A percentile compares a stretch with the other conserved stretches of the same genome.
These are phyloP conservation scores for Gymnocephalus cernua DNA, from an alignment of 2,113 vertebrate species.

Conservation along the genomic window DNA sequence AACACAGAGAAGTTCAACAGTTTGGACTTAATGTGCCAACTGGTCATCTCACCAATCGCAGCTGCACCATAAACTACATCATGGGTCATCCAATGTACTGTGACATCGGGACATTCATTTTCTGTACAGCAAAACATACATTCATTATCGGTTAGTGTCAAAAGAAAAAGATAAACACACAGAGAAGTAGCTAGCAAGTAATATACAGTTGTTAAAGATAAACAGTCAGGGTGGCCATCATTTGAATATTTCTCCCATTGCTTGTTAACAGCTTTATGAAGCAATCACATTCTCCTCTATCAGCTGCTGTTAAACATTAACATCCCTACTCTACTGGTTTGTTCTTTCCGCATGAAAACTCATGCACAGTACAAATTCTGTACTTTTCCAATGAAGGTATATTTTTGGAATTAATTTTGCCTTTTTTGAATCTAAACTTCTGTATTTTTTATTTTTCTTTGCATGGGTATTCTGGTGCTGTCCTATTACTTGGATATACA, in stretches of 20 bases:
- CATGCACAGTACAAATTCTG: constrained; percentile 42
- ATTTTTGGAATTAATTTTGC: constrained; percentile 50
- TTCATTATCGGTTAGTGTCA: constrained; percentile 87
- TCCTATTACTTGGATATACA: constrained; percentile 55
- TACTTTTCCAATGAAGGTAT: constrained; percentile 50
- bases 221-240: constrained; percentile 78
- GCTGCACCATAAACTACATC: constrained; percentile 48
- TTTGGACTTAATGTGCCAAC: constrained; percentile 60
- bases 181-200: constrained; percentile 78
- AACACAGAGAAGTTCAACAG: constrained; percentile 24
- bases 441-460: background rate
- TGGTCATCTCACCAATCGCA: constrained; percentile 55
- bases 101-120: constrained; percentile 81
- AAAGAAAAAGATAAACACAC: constrained; percentile 70
- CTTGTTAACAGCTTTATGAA: constrained; percentile 61
- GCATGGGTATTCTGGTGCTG: constrained; percentile 48
- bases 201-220: constrained; percentile 77
- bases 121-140: constrained; percentile 87
- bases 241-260: constrained; percentile 56
- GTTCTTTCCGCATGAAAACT: constrained; percentile 44
- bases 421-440: background rate
- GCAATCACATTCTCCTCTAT: constrained; percentile 61
- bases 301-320: constrained; percentile 64
- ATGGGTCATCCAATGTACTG: constrained; percentile 76
- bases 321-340: constrained; percentile 39